phyloP scores from a whole-genome alignment of 1,140 invertebrate species.

The Drosophila yakuba region DNA sequence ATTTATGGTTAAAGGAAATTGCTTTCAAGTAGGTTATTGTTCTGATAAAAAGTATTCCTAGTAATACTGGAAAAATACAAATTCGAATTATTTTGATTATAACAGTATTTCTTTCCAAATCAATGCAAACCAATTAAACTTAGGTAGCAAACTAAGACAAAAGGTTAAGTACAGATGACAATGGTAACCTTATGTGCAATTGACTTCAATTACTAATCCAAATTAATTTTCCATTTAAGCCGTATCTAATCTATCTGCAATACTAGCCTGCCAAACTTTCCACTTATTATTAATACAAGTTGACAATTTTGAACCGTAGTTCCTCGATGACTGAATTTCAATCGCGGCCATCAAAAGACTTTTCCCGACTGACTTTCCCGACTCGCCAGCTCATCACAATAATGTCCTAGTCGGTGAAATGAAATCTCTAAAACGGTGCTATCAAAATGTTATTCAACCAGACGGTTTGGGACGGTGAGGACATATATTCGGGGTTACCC shows the following conservation, averaged over 20 bases:
- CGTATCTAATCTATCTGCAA: slow-evolving; percentile 14
- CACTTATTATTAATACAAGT: slow-evolving; percentile 71
- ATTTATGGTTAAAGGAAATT: not conserved
- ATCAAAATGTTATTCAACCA: slow-evolving; percentile 38
- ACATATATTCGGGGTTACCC: slow-evolving; percentile 11
- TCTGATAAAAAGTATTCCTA: too few relatives aligned
- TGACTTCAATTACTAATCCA: not conserved
- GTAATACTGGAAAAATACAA: too few relatives aligned
- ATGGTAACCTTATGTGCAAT: not conserved
- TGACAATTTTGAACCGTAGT: slow-evolving; percentile 52
- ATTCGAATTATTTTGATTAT: not conserved
- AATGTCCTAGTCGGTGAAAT: slow-evolving; percentile 43
- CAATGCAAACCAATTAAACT: too few relatives aligned
- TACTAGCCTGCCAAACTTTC: slow-evolving; percentile 55
- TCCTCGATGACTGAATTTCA: slow-evolving; percentile 58
- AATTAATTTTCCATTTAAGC: slow-evolving; percentile 33
- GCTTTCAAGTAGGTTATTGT: not conserved
- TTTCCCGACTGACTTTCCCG: slow-evolving; percentile 21
- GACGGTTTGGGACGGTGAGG: not conserved
- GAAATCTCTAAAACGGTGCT: slow-evolving; percentile 22
- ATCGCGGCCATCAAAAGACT: slow-evolving; percentile 41
- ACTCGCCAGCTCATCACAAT: slow-evolving; percentile 66
- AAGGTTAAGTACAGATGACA: not conserved
- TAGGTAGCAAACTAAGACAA: not conserved
- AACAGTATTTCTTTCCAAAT: too few relatives aligned